Conservation (phyloP, 2,797 vertebrate genomes). For the Lateolabrax maculatus region DNA sequence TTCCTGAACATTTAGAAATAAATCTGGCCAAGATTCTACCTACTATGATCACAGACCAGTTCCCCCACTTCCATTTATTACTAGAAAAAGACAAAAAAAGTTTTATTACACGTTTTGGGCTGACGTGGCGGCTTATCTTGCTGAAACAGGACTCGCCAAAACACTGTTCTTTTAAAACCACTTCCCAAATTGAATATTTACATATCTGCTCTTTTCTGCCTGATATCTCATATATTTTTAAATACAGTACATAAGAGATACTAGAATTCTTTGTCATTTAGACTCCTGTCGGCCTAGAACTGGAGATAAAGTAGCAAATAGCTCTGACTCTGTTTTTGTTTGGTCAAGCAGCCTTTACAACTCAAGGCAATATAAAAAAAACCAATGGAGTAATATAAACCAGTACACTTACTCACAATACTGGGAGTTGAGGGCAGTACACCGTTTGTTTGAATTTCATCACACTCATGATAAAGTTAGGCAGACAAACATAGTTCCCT, state of each 20-base stretch:
- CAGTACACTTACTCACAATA: not conserved
- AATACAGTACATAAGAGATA: no score
- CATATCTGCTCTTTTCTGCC: not conserved
- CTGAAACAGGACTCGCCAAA: not conserved
- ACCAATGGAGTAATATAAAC: constrained; percentile 34
- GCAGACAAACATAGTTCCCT: not conserved
- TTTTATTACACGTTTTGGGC: not conserved
- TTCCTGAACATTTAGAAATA: not conserved
- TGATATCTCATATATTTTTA: not conserved
- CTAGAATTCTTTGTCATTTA: not conserved
- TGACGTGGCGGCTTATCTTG: not conserved
- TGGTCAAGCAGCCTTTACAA: not conserved
- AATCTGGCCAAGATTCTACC: not conserved
- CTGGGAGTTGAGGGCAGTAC: not conserved
- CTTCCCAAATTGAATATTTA: not conserved
- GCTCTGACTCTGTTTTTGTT: not conserved
- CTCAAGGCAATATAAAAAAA: no score
- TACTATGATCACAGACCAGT: not conserved
- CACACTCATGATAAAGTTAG: constrained; percentile 22
- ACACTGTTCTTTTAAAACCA: not conserved
- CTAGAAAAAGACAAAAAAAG: no score
- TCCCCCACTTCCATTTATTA: not conserved
- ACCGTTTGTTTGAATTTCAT: constrained; percentile 54
- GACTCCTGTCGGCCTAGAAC: not conserved
- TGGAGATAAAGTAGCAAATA: not conserved